Evolutionary conservation across 2,797 vertebrate genomes (phyloP).

Genomic region (Parauchenoglanis ngamensis): DNA sequence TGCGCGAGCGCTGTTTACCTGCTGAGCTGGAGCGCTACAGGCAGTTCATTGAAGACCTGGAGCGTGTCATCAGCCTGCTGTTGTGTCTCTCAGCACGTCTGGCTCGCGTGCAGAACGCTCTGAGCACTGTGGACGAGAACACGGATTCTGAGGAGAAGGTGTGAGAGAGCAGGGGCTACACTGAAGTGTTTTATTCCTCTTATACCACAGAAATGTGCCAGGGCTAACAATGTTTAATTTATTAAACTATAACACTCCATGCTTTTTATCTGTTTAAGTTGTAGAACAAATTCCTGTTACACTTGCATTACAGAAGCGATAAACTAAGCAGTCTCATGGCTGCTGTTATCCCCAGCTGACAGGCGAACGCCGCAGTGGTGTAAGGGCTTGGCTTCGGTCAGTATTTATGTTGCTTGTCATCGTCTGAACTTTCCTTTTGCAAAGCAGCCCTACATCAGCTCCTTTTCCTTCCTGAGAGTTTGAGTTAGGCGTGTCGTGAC

Average conservation of each 20-base stretch:
- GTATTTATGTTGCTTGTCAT: neutral
- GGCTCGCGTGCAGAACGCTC: constrained; percentile 85
- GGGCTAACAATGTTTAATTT: neutral
- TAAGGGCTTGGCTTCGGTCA: too few relatives aligned
- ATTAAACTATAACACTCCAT: neutral
- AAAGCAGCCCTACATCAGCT: neutral
- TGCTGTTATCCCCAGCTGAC: neutral
- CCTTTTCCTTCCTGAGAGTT: neutral
- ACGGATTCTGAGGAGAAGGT: constrained; percentile 89
- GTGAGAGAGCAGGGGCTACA: constrained; percentile 46
- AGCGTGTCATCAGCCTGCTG: constrained; percentile 91
- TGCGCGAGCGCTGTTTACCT: constrained; percentile 73
- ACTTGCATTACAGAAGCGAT: neutral
- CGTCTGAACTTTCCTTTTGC: neutral
- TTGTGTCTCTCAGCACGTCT: constrained; percentile 90
- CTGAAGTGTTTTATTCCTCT: neutral
- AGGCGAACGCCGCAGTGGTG: too few relatives aligned
- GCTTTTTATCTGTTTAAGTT: neutral
- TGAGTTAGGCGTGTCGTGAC: neutral
- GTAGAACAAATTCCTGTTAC: neutral
- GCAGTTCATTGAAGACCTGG: constrained; percentile 89
- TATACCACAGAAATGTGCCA: neutral
- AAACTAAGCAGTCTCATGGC: neutral
- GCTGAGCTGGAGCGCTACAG: constrained; percentile 84
- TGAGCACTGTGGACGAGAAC: constrained; percentile 77